Evolutionary conservation across 2,888 invertebrate species (phyloP).

Genomic region (Callyntrura sp.): DNA sequence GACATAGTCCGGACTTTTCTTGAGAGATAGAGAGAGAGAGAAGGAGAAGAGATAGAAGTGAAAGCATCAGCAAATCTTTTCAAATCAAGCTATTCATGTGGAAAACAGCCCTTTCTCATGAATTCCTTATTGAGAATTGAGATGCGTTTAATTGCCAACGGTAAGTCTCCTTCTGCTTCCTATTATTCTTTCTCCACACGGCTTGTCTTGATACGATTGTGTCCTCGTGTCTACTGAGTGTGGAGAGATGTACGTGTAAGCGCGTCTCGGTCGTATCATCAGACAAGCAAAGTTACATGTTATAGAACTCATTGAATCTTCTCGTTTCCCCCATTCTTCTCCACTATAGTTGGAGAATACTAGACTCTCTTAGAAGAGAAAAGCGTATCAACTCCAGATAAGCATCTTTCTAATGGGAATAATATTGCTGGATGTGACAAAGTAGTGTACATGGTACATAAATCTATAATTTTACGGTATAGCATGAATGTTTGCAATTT

Average conservation of each 20-base stretch:
- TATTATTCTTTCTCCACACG: constrained; percentile 35
- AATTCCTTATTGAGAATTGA: constrained; percentile 62
- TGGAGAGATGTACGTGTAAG: too few relatives aligned
- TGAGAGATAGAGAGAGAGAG: neutral
- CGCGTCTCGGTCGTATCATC: too few relatives aligned
- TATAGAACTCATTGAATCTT: too few relatives aligned
- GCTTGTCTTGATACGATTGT: neutral
- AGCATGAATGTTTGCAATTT: too few relatives aligned
- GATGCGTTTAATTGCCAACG: constrained; percentile 66
- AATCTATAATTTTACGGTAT: too few relatives aligned
- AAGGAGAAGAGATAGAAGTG: constrained; percentile 44
- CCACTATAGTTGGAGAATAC: too few relatives aligned
- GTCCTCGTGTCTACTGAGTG: neutral
- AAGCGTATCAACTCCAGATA: constrained; percentile 31
- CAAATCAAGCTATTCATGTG: constrained; percentile 59
- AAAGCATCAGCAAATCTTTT: constrained; percentile 66
- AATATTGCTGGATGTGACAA: constrained; percentile 37
- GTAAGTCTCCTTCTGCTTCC: constrained; percentile 38
- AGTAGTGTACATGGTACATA: neutral
- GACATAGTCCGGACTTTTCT: constrained; percentile 14
- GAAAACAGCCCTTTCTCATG: constrained; percentile 61
- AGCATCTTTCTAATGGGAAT: constrained; percentile 50
- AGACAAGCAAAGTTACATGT: too few relatives aligned
- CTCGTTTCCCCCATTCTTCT: too few relatives aligned
- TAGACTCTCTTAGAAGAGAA: too few relatives aligned